Evolutionary conservation across 2,888 invertebrate genomes (phyloP).

Genomic region (Hypsopygia costalis): DNA sequence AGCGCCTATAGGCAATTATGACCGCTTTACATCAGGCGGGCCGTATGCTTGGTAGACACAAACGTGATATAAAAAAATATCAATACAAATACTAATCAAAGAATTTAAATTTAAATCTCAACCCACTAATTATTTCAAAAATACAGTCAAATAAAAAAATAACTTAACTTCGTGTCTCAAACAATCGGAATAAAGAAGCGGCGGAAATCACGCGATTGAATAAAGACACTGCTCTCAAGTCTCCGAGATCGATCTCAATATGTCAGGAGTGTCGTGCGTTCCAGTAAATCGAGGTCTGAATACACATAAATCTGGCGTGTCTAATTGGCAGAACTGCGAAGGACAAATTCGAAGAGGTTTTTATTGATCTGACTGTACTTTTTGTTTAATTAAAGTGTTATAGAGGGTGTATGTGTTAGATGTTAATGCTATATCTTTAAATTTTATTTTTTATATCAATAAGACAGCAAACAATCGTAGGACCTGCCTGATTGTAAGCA

Average conservation of each 20-base stretch:
- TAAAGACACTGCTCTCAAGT: not conserved
- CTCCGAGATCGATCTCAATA: conserved; percentile 7
- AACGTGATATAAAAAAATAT: no score
- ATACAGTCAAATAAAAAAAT: not conserved
- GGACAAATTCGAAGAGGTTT: not conserved
- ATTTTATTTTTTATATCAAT: no score
- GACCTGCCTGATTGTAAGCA: no score
- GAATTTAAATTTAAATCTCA: no score
- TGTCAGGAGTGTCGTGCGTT: conserved; percentile 5
- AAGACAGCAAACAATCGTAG: no score
- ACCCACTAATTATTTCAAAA: no score
- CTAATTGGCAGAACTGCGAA: conserved; percentile 2
- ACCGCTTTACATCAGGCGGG: no score
- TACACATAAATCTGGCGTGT: conserved; percentile 5
- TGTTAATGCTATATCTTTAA: no score
- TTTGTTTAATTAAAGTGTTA: not conserved
- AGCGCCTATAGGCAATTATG: no score
- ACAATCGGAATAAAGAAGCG: not conserved
- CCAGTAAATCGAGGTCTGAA: not conserved
- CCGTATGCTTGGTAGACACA: no score
- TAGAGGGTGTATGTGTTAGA: no score
- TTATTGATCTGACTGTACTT: not conserved
- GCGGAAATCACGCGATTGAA: conserved; percentile 1
- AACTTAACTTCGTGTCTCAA: not conserved
- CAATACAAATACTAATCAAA: no score